Conservation (phyloP, 2,113 vertebrate genomes). For the Solea solea region DNA sequence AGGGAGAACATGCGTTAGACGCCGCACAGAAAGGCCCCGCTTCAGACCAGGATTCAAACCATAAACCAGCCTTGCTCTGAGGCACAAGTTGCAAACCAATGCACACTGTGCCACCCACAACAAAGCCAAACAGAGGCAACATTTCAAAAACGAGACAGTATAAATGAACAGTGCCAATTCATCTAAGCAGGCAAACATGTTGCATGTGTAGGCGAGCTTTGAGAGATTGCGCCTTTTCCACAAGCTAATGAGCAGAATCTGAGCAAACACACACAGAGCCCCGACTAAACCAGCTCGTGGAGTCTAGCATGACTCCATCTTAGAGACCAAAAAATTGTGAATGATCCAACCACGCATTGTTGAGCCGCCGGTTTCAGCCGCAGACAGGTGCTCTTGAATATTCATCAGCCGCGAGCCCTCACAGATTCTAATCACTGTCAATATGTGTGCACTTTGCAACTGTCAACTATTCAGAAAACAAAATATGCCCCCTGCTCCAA, state of each 20-base stretch:
- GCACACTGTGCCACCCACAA: background rate
- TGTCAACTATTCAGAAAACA: constrained; percentile 73
- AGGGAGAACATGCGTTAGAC: no score
- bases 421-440: constrained; percentile 79
- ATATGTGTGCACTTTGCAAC: constrained; percentile 76
- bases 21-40: no score
- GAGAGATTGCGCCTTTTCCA: background rate
- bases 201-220: constrained; percentile 1
- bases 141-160: background rate
- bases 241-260: background rate
- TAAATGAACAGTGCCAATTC: background rate
- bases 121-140: background rate
- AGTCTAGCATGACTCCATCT: constrained; percentile 48
- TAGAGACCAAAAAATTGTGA: constrained; percentile 33
- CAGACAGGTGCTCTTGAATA: constrained; percentile 83
- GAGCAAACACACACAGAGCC: background rate
- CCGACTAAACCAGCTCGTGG: background rate
- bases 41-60: no score
- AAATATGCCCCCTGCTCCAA: constrained; percentile 61
- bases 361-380: constrained; percentile 53
- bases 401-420: constrained; percentile 72
- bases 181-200: background rate
- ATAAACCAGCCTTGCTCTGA: no score
- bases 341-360: constrained; percentile 53
- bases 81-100: no score